Conservation (phyloP, 2,888 invertebrate species). For the Hirtodrosophila alboralis region DNA sequence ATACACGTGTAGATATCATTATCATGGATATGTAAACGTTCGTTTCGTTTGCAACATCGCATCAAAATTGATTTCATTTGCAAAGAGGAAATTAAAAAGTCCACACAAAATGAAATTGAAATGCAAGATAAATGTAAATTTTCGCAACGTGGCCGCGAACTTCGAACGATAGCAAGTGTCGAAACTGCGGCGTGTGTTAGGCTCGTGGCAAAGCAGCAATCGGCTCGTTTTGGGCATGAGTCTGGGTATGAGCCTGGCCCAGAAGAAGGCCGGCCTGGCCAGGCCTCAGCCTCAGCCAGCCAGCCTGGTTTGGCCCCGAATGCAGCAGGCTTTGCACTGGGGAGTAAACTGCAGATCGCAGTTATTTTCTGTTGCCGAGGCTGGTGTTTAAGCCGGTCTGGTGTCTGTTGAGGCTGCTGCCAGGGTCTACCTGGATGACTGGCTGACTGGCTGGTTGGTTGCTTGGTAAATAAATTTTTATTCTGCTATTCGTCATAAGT, state of each 20-base stretch:
- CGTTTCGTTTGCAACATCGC: conserved; percentile 33
- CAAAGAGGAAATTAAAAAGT: conserved; percentile 77
- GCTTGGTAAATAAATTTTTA: conserved; percentile 36
- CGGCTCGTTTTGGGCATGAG: conserved; percentile 28
- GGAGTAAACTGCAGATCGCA: conserved; percentile 39
- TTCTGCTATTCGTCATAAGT: conserved; percentile 73
- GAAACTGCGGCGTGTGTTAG: conserved; percentile 80
- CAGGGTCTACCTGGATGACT: conserved; percentile 38
- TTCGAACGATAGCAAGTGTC: conserved; percentile 60
- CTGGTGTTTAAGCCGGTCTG: conserved; percentile 33
- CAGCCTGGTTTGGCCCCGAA: too few relatives aligned
- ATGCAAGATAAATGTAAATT: conserved; percentile 77
- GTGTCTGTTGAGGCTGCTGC: too few relatives aligned
- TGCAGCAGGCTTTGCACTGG: conserved; percentile 25
- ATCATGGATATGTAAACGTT: conserved; percentile 31
- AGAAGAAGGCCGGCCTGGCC: conserved; percentile 20
- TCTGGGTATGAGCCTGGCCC: conserved; percentile 3
- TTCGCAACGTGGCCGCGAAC: conserved; percentile 55
- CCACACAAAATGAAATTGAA: conserved; percentile 73
- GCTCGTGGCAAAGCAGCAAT: conserved; percentile 77
- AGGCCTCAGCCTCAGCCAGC: too few relatives aligned
- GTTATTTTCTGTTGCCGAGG: conserved; percentile 22
- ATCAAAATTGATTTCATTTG: conserved; percentile 79
- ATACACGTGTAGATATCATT: conserved; percentile 20
- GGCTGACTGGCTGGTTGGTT: conserved; percentile 14